Conservation (phyloP, 2,888 invertebrate species). For the Embidobia sp. region DNA sequence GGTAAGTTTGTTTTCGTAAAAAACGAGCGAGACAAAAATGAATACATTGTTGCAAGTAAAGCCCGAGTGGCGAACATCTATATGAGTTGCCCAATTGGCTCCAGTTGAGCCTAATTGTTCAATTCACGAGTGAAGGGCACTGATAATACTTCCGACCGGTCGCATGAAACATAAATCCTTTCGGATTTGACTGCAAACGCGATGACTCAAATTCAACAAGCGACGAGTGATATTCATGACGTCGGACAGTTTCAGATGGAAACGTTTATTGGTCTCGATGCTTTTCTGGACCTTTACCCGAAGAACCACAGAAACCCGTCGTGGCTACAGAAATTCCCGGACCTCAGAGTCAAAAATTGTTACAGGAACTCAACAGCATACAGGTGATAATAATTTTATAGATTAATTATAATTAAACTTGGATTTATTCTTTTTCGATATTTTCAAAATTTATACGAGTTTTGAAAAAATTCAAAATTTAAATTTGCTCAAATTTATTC, state of each 20-base stretch:
- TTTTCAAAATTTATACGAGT: too few relatives aligned
- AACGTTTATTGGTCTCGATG: constrained; percentile 69
- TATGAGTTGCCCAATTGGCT: constrained; percentile 70
- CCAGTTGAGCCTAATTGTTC: constrained; percentile 75
- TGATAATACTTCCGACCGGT: constrained; percentile 45
- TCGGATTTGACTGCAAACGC: constrained; percentile 6
- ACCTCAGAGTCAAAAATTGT: constrained; percentile 73
- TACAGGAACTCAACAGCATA: constrained; percentile 74
- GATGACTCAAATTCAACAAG: too few relatives aligned
- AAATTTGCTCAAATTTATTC: too few relatives aligned
- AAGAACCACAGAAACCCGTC: constrained; percentile 74
- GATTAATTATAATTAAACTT: too few relatives aligned
- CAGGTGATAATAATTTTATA: too few relatives aligned
- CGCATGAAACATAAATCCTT: constrained; percentile 7
- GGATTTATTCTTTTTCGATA: too few relatives aligned
- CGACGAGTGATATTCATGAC: too few relatives aligned
- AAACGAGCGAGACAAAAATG: not conserved
- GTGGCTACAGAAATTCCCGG: constrained; percentile 77
- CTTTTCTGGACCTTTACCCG: constrained; percentile 68
- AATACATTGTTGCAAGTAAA: constrained; percentile 13
- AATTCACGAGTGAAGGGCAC: constrained; percentile 64
- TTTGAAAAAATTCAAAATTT: too few relatives aligned
- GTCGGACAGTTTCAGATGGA: too few relatives aligned
- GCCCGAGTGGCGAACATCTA: constrained; percentile 20
- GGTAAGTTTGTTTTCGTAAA: too few relatives aligned